Conservation (phyloP, 2,888 invertebrate species). For the Sturmia bella region DNA sequence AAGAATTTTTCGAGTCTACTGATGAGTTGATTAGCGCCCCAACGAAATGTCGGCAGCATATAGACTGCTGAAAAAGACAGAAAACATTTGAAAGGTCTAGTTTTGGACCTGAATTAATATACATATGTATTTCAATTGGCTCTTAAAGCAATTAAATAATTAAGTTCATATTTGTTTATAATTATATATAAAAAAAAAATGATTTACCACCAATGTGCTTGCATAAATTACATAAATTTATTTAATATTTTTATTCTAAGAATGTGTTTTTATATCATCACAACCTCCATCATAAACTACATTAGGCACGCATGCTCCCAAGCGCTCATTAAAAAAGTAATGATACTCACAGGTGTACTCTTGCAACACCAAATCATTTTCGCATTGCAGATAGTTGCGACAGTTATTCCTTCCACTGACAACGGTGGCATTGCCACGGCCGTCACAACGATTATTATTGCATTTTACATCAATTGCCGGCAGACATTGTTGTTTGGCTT, state of each 20-base stretch:
- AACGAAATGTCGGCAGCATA: no score
- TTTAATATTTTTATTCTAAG: neutral
- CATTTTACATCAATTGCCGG: slow-evolving; percentile 73
- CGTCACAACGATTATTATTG: slow-evolving; percentile 77
- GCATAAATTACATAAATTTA: no score
- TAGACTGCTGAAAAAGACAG: no score
- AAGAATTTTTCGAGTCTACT: no score
- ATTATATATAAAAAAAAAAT: no score
- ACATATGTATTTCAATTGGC: no score
- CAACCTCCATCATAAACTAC: slow-evolving; percentile 75
- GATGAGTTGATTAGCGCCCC: no score
- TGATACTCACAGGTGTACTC: slow-evolving; percentile 73
- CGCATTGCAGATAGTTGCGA: slow-evolving; percentile 75
- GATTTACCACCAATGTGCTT: no score
- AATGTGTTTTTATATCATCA: slow-evolving; percentile 61
- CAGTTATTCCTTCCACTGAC: slow-evolving; percentile 74
- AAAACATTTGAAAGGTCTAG: no score
- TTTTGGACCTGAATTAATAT: no score
- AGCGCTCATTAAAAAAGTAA: slow-evolving; percentile 76
- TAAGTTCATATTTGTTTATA: no score
- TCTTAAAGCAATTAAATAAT: no score
- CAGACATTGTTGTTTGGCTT: slow-evolving; percentile 57
- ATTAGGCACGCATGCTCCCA: slow-evolving; percentile 72
- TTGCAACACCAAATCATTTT: slow-evolving; percentile 65
- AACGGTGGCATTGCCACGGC: slow-evolving; percentile 75